Evolutionary conservation across 2,888 invertebrate genomes (phyloP).

Genomic region (Caenorhabditis sulstoni): DNA sequence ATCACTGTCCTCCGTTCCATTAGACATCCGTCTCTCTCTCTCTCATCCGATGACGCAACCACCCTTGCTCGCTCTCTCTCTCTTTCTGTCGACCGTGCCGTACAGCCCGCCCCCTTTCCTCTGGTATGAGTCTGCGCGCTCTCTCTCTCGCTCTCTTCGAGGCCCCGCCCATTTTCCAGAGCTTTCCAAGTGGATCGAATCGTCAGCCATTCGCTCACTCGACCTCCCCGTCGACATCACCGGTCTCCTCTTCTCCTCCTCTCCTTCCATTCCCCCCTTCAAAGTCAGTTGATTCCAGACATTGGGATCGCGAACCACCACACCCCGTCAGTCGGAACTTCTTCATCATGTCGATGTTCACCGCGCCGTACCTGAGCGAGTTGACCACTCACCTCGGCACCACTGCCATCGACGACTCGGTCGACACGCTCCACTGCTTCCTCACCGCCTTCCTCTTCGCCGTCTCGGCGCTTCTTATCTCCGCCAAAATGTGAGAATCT

Average conservation of each 20-base stretch:
- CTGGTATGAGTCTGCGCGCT: neutral
- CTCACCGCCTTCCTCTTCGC: slow-evolving; percentile 44
- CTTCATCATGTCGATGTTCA: slow-evolving; percentile 33
- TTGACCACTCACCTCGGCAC: slow-evolving; percentile 14
- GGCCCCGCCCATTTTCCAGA: slow-evolving; percentile 11
- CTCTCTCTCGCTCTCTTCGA: neutral
- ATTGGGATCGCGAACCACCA: no score
- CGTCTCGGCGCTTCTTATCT: slow-evolving; percentile 38
- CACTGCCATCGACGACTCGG: slow-evolving; percentile 42
- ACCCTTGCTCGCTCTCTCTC: no score
- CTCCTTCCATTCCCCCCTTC: no score
- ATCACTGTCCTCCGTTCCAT: no score
- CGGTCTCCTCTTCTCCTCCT: no score
- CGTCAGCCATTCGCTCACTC: neutral
- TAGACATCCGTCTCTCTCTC: no score
- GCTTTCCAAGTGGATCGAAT: neutral
- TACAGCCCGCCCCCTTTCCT: no score
- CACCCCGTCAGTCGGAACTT: neutral
- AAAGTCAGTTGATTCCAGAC: no score
- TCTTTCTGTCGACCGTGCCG: no score
- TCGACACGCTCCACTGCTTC: slow-evolving; percentile 43
- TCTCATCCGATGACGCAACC: no score
- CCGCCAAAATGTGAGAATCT: slow-evolving; percentile 41
- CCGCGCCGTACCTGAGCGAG: slow-evolving; percentile 36
- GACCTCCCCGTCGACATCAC: no score